These are phyloP conservation scores for Ophioderma brevispina DNA, from an alignment of 35 echinoderm and acorn worm species.

Conservation along the genomic window DNA sequence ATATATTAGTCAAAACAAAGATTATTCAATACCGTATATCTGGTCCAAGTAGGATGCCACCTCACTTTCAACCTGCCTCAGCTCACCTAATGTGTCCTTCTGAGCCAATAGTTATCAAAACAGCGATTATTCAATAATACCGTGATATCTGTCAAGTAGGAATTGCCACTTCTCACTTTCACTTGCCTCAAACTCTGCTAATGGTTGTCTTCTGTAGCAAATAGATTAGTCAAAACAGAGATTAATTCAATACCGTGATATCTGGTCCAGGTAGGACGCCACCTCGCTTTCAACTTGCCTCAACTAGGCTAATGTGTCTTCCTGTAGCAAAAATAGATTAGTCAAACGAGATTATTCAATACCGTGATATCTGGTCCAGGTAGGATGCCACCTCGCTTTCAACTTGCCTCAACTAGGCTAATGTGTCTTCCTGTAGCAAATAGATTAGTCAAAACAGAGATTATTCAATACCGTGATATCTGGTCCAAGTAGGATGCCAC, in stretches of 20 bases:
- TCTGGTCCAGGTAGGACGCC: conserved; percentile 86
- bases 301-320: conserved; percentile 92
- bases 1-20: too few relatives aligned
- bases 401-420: conserved; percentile 88
- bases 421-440: conserved; percentile 96
- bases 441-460: too few relatives aligned
- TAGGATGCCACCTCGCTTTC: conserved; percentile 92
- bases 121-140: too few relatives aligned
- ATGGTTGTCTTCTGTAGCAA: too few relatives aligned
- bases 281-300: conserved; percentile 96
- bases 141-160: too few relatives aligned
- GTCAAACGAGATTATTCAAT: too few relatives aligned
- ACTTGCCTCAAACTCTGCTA: too few relatives aligned
- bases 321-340: too few relatives aligned
- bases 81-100: conserved; percentile 93
- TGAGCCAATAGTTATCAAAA: too few relatives aligned
- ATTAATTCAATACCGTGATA: conserved; percentile 97
- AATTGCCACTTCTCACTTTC: too few relatives aligned
- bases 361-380: conserved; percentile 91
- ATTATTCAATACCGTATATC: conserved; percentile 94
- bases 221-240: too few relatives aligned
- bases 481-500: conserved; percentile 87
- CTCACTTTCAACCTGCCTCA: conserved; percentile 96
- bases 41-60: conserved; percentile 87
- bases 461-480: conserved; percentile 96